phyloP scores from a whole-genome alignment of 2,113 vertebrate species.

The Haemorhous mexicanus region DNA sequence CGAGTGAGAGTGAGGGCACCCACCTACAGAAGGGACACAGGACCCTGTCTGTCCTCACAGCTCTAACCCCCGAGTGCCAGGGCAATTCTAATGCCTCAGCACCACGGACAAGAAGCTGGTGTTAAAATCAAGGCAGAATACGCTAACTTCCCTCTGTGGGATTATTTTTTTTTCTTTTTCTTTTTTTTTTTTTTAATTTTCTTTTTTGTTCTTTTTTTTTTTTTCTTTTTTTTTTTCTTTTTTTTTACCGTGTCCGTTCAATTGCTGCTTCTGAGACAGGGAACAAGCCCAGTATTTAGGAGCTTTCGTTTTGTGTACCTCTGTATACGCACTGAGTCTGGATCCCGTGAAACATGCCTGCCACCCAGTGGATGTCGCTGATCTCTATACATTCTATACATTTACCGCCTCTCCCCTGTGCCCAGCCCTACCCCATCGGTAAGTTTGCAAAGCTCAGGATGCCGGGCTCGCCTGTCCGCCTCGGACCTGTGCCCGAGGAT shows the following conservation, averaged over 20 bases:
- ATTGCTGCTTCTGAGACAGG: background rate
- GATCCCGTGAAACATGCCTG: conserved; percentile 1
- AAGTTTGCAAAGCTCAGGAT: background rate
- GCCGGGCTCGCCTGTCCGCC: rapidly evolving
- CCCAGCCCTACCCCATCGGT: rapidly evolving
- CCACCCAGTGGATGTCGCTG: conserved; percentile 63
- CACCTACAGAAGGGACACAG: background rate
- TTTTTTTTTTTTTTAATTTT: too few species aligned
- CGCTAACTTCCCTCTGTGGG: background rate
- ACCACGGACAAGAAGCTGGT: background rate
- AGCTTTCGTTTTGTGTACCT: background rate
- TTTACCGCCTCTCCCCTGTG: background rate
- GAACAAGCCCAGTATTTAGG: background rate
- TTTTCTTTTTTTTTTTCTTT: too few species aligned
- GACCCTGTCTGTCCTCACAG: rapidly evolving
- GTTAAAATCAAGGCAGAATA: background rate
- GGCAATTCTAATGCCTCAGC: background rate
- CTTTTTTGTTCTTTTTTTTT: too few species aligned
- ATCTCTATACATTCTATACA: background rate
- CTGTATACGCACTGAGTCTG: rapidly evolving
- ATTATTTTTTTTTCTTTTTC: background rate
- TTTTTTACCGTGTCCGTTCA: background rate
- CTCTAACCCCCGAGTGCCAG: rapidly evolving
- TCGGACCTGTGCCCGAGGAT: rapidly evolving
- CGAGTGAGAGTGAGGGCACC: rapidly evolving